Evolutionary conservation across 1,140 invertebrate genomes (phyloP).

Genomic region (Vanessa tameamea): DNA sequence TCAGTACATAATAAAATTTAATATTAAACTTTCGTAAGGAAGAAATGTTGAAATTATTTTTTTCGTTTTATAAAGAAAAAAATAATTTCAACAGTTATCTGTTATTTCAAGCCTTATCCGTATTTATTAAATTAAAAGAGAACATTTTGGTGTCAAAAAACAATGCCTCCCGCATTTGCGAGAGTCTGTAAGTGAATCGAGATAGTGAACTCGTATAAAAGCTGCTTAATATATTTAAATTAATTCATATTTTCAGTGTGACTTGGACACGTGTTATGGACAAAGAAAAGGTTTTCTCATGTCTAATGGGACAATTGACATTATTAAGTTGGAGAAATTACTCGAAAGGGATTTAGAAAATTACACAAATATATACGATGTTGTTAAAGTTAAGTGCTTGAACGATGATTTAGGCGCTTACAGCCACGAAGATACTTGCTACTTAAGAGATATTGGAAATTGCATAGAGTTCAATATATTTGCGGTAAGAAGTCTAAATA

Average conservation of each 20-base stretch:
- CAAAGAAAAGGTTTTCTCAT: constrained; percentile 9
- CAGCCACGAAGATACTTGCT: constrained; percentile 9
- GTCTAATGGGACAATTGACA: constrained; percentile 20
- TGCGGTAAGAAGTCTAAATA: constrained; percentile 9
- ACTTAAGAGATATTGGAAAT: constrained; percentile 13
- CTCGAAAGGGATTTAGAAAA: constrained; percentile 16
- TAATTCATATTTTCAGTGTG: constrained; percentile 15
- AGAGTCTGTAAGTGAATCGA: no score
- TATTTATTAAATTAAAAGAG: no score
- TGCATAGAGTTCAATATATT: constrained; percentile 13
- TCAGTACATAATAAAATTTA: no score
- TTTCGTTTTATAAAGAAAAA: no score
- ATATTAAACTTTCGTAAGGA: no score
- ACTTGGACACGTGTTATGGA: constrained; percentile 16
- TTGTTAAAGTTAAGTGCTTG: constrained; percentile 24
- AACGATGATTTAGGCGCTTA: not conserved
- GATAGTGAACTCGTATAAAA: no score
- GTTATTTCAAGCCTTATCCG: no score
- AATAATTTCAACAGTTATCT: no score
- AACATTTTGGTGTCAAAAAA: no score
- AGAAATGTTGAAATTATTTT: no score
- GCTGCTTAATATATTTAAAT: not conserved
- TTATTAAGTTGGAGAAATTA: not conserved
- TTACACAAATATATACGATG: not conserved
- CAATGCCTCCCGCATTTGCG: no score